Conservation (phyloP, 2,797 vertebrate species). For the Chanos chanos region DNA sequence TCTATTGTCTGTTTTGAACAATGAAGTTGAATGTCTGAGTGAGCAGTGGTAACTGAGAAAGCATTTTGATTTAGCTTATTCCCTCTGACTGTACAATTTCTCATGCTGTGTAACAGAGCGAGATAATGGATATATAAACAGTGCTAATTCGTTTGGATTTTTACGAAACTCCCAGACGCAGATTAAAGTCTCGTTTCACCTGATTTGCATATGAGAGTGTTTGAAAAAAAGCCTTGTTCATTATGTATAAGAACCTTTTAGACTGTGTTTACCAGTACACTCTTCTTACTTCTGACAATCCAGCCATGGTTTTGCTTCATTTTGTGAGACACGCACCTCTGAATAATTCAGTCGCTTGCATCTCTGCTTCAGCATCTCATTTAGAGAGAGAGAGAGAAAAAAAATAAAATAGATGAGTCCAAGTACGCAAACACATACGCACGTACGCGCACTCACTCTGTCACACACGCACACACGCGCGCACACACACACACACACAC, state of each 20-base stretch:
- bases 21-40: no score
- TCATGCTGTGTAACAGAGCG: conserved; percentile 18
- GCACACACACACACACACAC: conserved; percentile 2
- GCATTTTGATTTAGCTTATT: conserved; percentile 10
- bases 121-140: conserved; percentile 62
- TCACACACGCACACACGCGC: conserved; percentile 7
- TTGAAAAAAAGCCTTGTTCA: conserved; percentile 74
- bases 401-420: no score
- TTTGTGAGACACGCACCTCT: conserved; percentile 71
- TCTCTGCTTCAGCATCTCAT: conserved; percentile 62
- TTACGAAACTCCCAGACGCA: conserved; percentile 44
- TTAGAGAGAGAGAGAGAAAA: conserved; percentile 49
- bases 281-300: conserved; percentile 70
- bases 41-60: no score
- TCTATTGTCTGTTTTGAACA: no score
- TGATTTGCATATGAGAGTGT: conserved; percentile 68
- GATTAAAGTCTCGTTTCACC: conserved; percentile 59
- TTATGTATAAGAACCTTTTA: conserved; percentile 77
- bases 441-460: conserved; percentile 32
- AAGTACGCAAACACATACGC: conserved; percentile 65
- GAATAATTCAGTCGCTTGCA: conserved; percentile 82
- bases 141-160: conserved; percentile 56
- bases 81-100: conserved; percentile 26
- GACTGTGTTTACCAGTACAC: conserved; percentile 70
- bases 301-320: conserved; percentile 68